Percentiles rank a stretch among this genome's conserved stretches.
Conservation (phyloP, 2,113 vertebrate genomes). For the Eidolon helvum region DNA sequence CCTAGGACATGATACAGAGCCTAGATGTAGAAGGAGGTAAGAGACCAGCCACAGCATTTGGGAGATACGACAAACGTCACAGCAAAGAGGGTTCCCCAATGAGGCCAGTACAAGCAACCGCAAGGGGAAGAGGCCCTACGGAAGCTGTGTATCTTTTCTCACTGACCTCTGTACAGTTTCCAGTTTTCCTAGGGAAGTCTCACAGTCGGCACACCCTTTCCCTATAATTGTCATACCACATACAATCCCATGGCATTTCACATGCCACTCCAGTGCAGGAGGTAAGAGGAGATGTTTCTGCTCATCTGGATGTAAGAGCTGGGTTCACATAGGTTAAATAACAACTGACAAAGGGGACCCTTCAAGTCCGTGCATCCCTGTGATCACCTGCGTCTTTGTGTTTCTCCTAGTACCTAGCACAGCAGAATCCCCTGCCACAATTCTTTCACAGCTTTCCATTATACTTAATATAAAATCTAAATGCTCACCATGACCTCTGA, state of each 20-base stretch:
- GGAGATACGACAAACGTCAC: neutral
- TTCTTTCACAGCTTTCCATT: neutral
- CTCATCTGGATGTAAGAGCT: neutral
- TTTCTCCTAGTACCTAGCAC: neutral
- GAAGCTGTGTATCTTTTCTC: neutral
- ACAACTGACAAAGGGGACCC: neutral
- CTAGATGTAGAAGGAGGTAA: neutral
- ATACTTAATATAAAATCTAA: neutral
- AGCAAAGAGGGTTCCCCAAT: neutral
- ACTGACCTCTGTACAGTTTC: neutral
- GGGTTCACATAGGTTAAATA: neutral
- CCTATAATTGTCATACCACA: neutral
- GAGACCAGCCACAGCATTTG: neutral
- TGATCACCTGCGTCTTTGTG: neutral
- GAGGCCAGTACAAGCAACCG: neutral
- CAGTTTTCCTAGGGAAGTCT: neutral
- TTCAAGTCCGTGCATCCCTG: neutral
- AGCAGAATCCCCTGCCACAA: neutral
- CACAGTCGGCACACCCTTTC: no score
- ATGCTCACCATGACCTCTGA: neutral
- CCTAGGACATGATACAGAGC: conserved; percentile 17
- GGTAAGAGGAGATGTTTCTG: no score
- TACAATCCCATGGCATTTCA: neutral
- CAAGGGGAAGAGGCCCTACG: neutral
- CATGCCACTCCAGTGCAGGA: no score